A percentile compares a stretch with the other conserved stretches of the same genome.
These are phyloP conservation scores for Cryptocephalus primarius DNA, from an alignment of 2,888 invertebrate species.

Conservation along the genomic window DNA sequence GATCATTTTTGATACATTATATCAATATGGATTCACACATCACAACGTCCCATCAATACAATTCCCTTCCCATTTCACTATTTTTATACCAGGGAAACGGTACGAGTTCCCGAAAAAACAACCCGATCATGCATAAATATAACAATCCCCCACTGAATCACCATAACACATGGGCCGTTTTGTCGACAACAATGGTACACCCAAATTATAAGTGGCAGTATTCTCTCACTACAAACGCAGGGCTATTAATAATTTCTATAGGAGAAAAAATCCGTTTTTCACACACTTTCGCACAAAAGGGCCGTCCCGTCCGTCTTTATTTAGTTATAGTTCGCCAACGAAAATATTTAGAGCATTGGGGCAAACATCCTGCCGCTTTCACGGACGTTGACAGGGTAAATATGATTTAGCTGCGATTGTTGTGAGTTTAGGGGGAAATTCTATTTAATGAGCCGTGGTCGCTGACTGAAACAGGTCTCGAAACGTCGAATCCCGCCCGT, in stretches of 20 bases:
- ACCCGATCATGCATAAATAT: slow-evolving; percentile 11
- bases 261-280: slow-evolving; percentile 22
- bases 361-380: slow-evolving; percentile 28
- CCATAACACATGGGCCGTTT: neutral
- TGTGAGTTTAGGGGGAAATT: slow-evolving; percentile 3
- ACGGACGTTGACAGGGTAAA: slow-evolving; percentile 15
- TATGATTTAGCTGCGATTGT: slow-evolving; percentile 18
- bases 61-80: too few species aligned
- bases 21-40: too few species aligned
- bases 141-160: slow-evolving; percentile 9
- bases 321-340: slow-evolving; percentile 23
- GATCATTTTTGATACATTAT: too few species aligned
- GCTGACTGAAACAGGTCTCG: too few species aligned
- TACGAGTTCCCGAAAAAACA: too few species aligned
- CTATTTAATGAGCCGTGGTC: too few species aligned
- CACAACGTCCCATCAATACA: too few species aligned
- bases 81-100: too few species aligned
- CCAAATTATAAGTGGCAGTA: slow-evolving; percentile 25
- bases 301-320: slow-evolving; percentile 21
- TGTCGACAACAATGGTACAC: slow-evolving; percentile 17
- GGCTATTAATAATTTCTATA: slow-evolving; percentile 23
- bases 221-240: slow-evolving; percentile 18
- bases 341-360: slow-evolving; percentile 27
- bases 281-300: slow-evolving; percentile 23
- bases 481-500: too few species aligned